These are phyloP conservation scores for Monochamus saltuarius DNA, from an alignment of 1,140 invertebrate genomes.

Conservation along the genomic window DNA sequence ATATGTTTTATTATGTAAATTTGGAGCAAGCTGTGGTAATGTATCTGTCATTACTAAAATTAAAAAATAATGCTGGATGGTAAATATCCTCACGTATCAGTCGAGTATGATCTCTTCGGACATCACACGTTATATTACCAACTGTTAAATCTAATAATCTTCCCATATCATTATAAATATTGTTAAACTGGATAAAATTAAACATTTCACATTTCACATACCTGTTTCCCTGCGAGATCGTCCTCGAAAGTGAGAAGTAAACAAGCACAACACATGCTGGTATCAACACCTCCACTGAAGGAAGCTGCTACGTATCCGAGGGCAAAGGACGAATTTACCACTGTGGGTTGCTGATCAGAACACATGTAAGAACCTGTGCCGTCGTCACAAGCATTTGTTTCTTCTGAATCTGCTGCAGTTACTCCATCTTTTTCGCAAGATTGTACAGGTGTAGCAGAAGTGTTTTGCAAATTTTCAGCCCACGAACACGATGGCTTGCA, in stretches of 20 bases:
- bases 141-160: no score
- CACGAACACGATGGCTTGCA: constrained; percentile 15
- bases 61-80: no score
- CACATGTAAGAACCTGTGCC: constrained; percentile 24
- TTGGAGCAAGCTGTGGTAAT: no score
- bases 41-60: no score
- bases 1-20: no score
- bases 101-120: no score
- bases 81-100: no score
- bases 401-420: constrained; percentile 12
- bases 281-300: constrained; percentile 22
- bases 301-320: constrained; percentile 21
- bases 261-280: constrained; percentile 18
- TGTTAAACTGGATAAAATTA: no score
- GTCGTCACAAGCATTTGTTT: constrained; percentile 17
- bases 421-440: constrained; percentile 23
- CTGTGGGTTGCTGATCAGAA: constrained; percentile 13
- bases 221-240: constrained; percentile 17
- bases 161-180: no score
- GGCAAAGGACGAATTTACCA: constrained; percentile 19
- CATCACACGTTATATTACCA: no score
- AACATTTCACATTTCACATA: not conserved
- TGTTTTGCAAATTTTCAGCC: not conserved
- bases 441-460: constrained; percentile 4
- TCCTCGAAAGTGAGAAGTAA: constrained; percentile 12